Evolutionary conservation across 2,888 invertebrate genomes (phyloP).

Genomic region (Xanthorhoe spadicearia): DNA sequence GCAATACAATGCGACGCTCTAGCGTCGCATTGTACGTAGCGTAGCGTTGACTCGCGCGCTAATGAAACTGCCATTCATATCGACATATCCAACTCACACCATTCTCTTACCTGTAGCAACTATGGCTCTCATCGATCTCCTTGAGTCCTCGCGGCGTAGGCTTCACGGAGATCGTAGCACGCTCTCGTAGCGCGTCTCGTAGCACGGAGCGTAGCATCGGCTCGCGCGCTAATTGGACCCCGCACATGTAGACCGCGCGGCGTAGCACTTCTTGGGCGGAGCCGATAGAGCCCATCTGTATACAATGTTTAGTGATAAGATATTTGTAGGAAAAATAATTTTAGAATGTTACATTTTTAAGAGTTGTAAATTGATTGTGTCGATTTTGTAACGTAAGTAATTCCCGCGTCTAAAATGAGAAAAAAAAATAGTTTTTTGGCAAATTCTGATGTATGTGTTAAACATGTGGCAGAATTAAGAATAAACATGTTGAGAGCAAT

Average conservation of each 20-base stretch:
- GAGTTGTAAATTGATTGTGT: too few relatives aligned
- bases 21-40: too few relatives aligned
- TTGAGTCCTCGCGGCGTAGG: conserved; percentile 97
- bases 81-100: background rate
- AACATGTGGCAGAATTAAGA: too few relatives aligned
- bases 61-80: background rate
- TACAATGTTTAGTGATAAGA: background rate
- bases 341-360: too few relatives aligned
- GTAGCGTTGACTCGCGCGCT: too few relatives aligned
- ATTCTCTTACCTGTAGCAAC: conserved; percentile 86
- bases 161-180: conserved; percentile 91
- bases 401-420: too few relatives aligned
- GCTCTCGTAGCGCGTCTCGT: conserved; percentile 93
- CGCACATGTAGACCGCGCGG: conserved; percentile 97
- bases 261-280: conserved; percentile 92
- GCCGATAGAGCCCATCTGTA: conserved; percentile 59
- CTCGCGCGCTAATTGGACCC: conserved; percentile 96
- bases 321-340: too few relatives aligned
- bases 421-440: too few relatives aligned
- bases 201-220: conserved; percentile 94
- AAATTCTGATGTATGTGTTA: too few relatives aligned
- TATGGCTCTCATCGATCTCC: conserved; percentile 97
- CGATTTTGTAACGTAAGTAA: too few relatives aligned
- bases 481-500: too few relatives aligned
- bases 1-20: too few relatives aligned